A percentile compares a stretch with the other conserved stretches of the same genome.
These are phyloP conservation scores for Deladenus siricidicola DNA, from an alignment of 2,888 invertebrate genomes.

Conservation along the genomic window DNA sequence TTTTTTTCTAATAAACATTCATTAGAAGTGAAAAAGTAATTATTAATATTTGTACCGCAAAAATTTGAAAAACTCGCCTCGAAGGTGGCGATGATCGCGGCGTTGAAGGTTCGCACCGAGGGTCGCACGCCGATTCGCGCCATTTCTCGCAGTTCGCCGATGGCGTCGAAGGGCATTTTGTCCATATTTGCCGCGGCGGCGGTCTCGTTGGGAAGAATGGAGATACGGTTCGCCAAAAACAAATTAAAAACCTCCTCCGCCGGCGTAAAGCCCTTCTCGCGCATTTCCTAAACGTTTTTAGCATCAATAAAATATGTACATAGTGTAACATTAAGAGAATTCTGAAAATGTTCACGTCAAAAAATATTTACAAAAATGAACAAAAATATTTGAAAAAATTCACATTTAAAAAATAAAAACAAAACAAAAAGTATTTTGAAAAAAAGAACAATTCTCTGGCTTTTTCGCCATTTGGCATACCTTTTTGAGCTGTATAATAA, in stretches of 20 bases:
- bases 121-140: constrained; percentile 13
- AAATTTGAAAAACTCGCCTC: neutral
- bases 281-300: constrained; percentile 19
- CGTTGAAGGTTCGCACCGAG: constrained; percentile 24
- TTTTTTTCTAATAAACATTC: too few species aligned
- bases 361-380: too few species aligned
- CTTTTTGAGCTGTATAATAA: too few species aligned
- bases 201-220: neutral
- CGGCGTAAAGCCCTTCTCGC: constrained; percentile 20
- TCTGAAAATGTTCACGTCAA: too few species aligned
- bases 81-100: constrained; percentile 3
- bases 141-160: constrained; percentile 7
- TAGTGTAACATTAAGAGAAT: too few species aligned
- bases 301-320: too few species aligned
- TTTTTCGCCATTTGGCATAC: too few species aligned
- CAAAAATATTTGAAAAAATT: too few species aligned
- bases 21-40: neutral
- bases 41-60: neutral
- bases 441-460: too few species aligned
- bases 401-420: too few species aligned
- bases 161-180: neutral
- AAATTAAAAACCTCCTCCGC: constrained; percentile 20
- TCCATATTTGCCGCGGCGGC: neutral
- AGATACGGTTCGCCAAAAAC: constrained; percentile 5
- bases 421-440: too few species aligned